These are phyloP conservation scores for Synergus gifuensis DNA, from an alignment of 2,888 invertebrate genomes.

Conservation along the genomic window DNA sequence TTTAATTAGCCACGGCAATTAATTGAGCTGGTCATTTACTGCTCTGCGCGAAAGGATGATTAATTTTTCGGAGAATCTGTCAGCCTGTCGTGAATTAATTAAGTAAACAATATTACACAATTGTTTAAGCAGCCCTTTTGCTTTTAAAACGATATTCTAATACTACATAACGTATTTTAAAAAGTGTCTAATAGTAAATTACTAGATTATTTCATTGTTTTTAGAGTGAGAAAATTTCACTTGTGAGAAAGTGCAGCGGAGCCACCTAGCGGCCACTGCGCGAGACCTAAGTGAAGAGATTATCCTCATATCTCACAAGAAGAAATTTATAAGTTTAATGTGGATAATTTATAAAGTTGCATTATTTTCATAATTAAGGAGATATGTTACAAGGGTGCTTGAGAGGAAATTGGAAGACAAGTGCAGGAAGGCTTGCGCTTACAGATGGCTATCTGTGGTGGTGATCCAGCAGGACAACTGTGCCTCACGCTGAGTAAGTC, in stretches of 20 bases:
- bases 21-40: slow-evolving; percentile 67
- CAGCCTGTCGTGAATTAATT: slow-evolving; percentile 13
- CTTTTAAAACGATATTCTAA: background rate
- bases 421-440: slow-evolving; percentile 55
- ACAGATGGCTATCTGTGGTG: slow-evolving; percentile 61
- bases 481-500: slow-evolving; percentile 70
- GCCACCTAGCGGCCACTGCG: background rate
- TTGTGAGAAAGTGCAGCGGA: background rate
- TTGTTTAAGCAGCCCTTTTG: background rate
- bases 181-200: too few species aligned
- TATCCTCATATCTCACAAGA: background rate
- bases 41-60: slow-evolving; percentile 46
- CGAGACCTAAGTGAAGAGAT: background rate
- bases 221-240: background rate
- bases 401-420: slow-evolving; percentile 57
- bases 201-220: too few species aligned
- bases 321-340: slow-evolving; percentile 13
- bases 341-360: slow-evolving; percentile 17
- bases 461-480: slow-evolving; percentile 56
- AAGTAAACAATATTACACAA: background rate
- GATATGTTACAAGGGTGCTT: slow-evolving; percentile 20
- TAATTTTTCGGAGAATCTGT: slow-evolving; percentile 17
- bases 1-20: slow-evolving; percentile 71
- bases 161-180: background rate
- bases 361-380: slow-evolving; percentile 28